These are phyloP conservation scores for Entelurus aequoreus DNA, from an alignment of 2,113 vertebrate species.

Conservation along the genomic window DNA sequence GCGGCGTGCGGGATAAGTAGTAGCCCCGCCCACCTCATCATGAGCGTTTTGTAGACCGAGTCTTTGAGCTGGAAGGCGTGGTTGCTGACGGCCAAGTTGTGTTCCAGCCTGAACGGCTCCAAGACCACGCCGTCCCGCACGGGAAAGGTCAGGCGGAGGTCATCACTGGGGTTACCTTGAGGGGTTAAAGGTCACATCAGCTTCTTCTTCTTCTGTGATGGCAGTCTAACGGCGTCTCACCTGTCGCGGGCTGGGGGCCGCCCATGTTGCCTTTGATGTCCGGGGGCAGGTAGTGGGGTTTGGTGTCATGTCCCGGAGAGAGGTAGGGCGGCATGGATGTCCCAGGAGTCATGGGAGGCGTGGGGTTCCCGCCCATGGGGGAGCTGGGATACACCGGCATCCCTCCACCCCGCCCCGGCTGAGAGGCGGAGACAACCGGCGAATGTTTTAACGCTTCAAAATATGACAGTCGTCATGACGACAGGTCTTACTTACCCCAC, in stretches of 20 bases:
- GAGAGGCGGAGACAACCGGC: background rate
- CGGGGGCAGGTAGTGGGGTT: conserved; percentile 78
- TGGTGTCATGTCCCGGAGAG: conserved; percentile 81
- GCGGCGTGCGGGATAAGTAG: no score
- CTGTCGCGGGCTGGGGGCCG: conserved; percentile 62
- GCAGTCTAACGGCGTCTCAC: conserved; percentile 8
- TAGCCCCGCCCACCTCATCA: conserved; percentile 75
- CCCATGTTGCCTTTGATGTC: conserved; percentile 82
- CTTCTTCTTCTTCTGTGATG: background rate
- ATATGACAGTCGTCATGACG: no score
- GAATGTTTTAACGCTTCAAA: no score
- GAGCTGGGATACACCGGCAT: conserved; percentile 88
- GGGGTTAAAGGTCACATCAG: conserved; percentile 6
- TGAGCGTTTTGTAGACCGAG: conserved; percentile 88
- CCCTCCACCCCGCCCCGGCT: conserved; percentile 57
- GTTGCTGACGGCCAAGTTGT: conserved; percentile 93
- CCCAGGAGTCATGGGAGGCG: conserved; percentile 84
- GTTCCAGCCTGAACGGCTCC: conserved; percentile 91
- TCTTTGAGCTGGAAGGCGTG: conserved; percentile 91
- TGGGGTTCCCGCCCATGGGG: conserved; percentile 84
- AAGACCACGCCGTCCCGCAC: conserved; percentile 88
- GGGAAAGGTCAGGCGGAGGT: conserved; percentile 87
- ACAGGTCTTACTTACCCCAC: conserved; percentile 69
- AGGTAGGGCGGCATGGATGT: conserved; percentile 75
- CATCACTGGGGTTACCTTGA: conserved; percentile 77